Base-by-base conservation (phyloP, 2,888 invertebrate species). In the Nymphalis c-album region DNA sequence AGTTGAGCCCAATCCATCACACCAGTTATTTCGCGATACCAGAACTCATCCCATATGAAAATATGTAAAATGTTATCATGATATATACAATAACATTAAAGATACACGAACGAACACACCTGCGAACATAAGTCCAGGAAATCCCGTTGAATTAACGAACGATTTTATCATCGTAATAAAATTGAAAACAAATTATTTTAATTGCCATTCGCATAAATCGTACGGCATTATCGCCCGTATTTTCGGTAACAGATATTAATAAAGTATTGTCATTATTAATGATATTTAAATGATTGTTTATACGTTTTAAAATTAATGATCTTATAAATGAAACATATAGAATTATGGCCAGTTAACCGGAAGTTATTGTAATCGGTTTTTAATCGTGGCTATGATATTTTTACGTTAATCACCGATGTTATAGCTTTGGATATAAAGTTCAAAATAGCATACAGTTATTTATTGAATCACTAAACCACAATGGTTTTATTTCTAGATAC, bases 131-230 rank as follows among this genome's bases (percentile, higher is more conserved):
- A 6, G 16, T 53, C 7, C 53, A 13, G n/a, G 26, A 57, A 40
- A 57, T 35, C n/a, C 57, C 18, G n/a, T 57, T 17, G 17, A 48
- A 40, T 57, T 40, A 57, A 40, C 26, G 18, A 31, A 40, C 13
- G 57, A 57, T 40, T 40, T 31, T 57, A 57, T 57, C 35, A 10
- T 53, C 16, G 35, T 18, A 40, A 57, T 57, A 57, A 40, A 57
- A 57, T 57, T 35, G 57, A 57, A 57, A 57, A 57, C 57, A 57
- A 57, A 40, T 57, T 57, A 57, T 57, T 40, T 57, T 57, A 57
- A 57, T 57, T n/a, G 57, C 20, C 18, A 40, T 40, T 35, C 57
- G n/a, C 35, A 57, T 57, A 40, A 40, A 57, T 57, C 18, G 40
- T 57, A 13, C 40, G 57, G 26, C 18, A 57, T 57, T 57, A 57